phyloP scores from a whole-genome alignment of 1,140 invertebrate genomes.

The Pectinophora gossypiella region DNA sequence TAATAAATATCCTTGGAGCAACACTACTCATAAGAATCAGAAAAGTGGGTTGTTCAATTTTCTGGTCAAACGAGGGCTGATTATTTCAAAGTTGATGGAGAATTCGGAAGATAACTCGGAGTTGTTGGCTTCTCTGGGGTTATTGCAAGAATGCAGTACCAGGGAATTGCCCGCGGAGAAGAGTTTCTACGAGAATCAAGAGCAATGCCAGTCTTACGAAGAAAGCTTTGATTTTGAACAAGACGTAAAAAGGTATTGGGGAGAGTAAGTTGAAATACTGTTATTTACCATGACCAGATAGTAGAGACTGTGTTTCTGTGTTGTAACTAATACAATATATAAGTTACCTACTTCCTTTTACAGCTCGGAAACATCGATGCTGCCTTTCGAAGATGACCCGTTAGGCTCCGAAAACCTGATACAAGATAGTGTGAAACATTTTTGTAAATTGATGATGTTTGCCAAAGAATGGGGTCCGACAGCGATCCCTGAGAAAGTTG shows the following conservation, averaged over 20 bases:
- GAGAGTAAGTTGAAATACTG: slow-evolving; percentile 51
- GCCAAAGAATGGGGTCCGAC: slow-evolving; percentile 52
- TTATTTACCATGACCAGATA: too few species aligned
- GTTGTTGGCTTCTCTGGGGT: slow-evolving; percentile 31
- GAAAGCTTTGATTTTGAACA: slow-evolving; percentile 21
- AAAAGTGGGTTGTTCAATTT: slow-evolving; percentile 42
- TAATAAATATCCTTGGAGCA: slow-evolving; percentile 64
- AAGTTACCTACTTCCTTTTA: slow-evolving; percentile 7
- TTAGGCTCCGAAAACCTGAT: slow-evolving; percentile 72
- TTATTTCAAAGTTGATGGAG: slow-evolving; percentile 38
- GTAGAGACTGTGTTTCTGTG: too few species aligned
- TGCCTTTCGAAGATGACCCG: slow-evolving; percentile 72
- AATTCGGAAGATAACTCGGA: slow-evolving; percentile 32
- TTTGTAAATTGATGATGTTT: slow-evolving; percentile 62
- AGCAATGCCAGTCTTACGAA: slow-evolving; percentile 47
- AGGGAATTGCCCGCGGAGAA: slow-evolving; percentile 48
- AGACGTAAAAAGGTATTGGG: slow-evolving; percentile 11
- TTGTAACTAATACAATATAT: too few species aligned
- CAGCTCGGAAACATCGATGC: slow-evolving; percentile 68
- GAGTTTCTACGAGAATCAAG: slow-evolving; percentile 49
- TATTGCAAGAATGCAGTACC: slow-evolving; percentile 41
- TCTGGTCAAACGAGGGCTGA: slow-evolving; percentile 42
- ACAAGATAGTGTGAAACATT: slow-evolving; percentile 57
- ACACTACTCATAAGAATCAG: slow-evolving; percentile 45
- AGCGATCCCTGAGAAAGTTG: slow-evolving; percentile 31